These are phyloP conservation scores for Amiota minor DNA, from an alignment of 2,888 invertebrate genomes.

Conservation along the genomic window DNA sequence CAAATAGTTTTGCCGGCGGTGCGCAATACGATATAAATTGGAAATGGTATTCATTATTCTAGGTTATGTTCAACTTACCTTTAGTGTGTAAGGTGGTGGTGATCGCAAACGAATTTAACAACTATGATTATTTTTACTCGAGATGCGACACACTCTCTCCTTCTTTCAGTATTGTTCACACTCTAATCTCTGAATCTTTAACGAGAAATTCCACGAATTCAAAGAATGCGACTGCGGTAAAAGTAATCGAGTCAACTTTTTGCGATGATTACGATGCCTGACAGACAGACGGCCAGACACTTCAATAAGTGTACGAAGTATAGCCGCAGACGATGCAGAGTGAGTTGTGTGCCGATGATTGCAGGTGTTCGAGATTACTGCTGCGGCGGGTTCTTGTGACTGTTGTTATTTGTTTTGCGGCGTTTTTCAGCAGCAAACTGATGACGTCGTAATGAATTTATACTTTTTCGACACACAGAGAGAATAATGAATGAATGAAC, in stretches of 20 bases:
- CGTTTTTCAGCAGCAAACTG: slow-evolving; percentile 23
- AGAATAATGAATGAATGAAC: background rate
- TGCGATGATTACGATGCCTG: background rate
- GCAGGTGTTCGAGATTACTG: slow-evolving; percentile 1
- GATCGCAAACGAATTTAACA: background rate
- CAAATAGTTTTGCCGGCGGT: no score
- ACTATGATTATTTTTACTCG: no score
- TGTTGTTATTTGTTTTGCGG: slow-evolving; percentile 39
- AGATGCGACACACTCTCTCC: no score
- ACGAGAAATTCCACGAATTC: no score
- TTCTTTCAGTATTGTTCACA: no score
- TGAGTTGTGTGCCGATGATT: background rate
- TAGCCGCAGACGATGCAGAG: background rate
- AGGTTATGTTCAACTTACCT: slow-evolving; percentile 26
- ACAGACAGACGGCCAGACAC: background rate
- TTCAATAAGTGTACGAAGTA: background rate
- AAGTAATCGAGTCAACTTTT: no score
- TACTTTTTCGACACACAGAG: background rate
- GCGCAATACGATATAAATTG: background rate
- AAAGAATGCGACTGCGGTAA: no score
- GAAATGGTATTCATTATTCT: background rate
- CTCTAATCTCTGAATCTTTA: no score
- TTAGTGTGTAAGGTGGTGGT: background rate
- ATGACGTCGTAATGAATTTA: slow-evolving; percentile 20
- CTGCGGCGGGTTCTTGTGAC: background rate